Conservation (phyloP, 2,888 invertebrate species). For the Drosophila ustulata region DNA sequence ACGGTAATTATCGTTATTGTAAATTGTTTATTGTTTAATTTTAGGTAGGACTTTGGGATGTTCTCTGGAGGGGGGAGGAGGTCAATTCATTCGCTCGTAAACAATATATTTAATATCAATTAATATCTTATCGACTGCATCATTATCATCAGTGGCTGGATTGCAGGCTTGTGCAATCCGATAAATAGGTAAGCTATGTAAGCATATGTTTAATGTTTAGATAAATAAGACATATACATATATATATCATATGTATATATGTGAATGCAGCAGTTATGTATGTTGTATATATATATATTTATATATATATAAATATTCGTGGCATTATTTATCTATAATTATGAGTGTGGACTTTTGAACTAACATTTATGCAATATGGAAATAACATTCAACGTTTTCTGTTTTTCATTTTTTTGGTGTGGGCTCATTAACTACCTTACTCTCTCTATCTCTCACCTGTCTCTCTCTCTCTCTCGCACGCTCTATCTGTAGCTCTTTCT, state of each 20-base stretch:
- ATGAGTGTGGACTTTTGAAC: constrained; percentile 52
- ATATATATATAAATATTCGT: constrained; percentile 22
- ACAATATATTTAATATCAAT: constrained; percentile 27
- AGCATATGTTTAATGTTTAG: constrained; percentile 34
- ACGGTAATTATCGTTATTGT: constrained; percentile 2
- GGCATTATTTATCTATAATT: constrained; percentile 32
- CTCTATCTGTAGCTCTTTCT: too few species aligned
- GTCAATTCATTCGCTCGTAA: constrained; percentile 7
- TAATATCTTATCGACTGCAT: constrained; percentile 35
- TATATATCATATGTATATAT: constrained; percentile 13
- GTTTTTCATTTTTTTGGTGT: constrained; percentile 50
- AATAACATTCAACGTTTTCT: constrained; percentile 52
- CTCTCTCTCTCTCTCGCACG: neutral
- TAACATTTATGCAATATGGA: constrained; percentile 70
- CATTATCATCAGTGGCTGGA: constrained; percentile 1
- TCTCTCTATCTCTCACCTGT: constrained; percentile 9
- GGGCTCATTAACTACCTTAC: constrained; percentile 29
- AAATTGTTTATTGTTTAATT: constrained; percentile 7
- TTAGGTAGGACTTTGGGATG: constrained; percentile 4
- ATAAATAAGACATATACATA: constrained; percentile 26
- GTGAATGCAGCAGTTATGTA: constrained; percentile 3
- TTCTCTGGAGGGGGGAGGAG: neutral
- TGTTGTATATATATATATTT: constrained; percentile 10
- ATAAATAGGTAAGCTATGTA: constrained; percentile 38
- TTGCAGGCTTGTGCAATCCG: constrained; percentile 9